These are phyloP conservation scores for Sabatieria punctata DNA, from an alignment of 2,888 invertebrate species.

Conservation along the genomic window DNA sequence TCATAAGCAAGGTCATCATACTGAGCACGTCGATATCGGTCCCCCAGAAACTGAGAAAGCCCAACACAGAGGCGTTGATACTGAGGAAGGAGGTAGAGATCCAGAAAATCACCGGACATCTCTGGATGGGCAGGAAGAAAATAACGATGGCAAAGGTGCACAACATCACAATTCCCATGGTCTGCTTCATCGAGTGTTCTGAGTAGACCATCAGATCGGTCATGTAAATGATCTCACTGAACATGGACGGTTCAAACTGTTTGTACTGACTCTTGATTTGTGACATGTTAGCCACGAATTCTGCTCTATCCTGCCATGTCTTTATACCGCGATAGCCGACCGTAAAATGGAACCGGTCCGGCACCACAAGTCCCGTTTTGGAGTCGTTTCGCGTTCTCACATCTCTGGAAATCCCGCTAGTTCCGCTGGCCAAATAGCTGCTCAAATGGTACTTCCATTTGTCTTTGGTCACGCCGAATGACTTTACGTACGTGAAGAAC, in stretches of 20 bases:
- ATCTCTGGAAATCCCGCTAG: too few species aligned
- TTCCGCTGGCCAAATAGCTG: background rate
- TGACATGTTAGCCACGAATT: too few species aligned
- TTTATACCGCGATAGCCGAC: background rate
- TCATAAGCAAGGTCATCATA: constrained; percentile 3
- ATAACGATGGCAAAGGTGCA: background rate
- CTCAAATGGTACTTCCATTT: background rate
- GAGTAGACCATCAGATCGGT: background rate
- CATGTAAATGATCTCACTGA: background rate
- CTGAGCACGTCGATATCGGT: background rate
- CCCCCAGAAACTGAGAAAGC: background rate
- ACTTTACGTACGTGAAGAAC: too few species aligned
- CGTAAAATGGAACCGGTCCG: constrained; percentile 1
- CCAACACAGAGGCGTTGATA: background rate
- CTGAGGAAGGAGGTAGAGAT: background rate
- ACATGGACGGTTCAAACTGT: background rate
- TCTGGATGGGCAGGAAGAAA: background rate
- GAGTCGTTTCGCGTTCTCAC: too few species aligned
- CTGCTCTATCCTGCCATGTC: background rate
- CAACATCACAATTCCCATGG: constrained; percentile 1
- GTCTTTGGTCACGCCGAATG: too few species aligned
- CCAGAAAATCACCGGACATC: background rate
- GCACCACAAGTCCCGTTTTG: too few species aligned
- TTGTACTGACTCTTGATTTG: too few species aligned
- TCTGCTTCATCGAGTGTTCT: background rate